Conservation (phyloP, 2,113 vertebrate genomes). For the Pantherophis guttatus region DNA sequence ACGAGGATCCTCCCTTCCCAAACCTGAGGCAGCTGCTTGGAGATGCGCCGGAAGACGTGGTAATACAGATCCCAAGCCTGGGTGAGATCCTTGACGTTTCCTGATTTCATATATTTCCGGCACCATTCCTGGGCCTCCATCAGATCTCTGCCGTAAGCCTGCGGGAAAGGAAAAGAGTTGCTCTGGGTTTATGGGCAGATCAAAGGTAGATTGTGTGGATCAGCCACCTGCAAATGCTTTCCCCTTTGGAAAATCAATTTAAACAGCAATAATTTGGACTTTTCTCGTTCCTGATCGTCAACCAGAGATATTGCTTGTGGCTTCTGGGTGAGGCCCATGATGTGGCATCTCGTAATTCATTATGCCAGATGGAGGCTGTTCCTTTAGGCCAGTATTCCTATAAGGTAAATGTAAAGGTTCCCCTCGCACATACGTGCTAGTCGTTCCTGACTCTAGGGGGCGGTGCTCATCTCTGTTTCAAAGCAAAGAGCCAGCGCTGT, state of each 20-base stretch:
- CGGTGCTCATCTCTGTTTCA: too few relatives aligned
- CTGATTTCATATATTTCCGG: slow-evolving; percentile 97
- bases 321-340: background rate
- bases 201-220: background rate
- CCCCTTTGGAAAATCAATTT: background rate
- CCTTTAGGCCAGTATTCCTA: background rate
- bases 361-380: background rate
- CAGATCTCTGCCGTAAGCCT: slow-evolving; percentile 96
- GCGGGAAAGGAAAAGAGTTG: background rate
- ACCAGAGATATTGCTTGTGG: background rate
- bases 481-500: too few relatives aligned
- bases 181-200: background rate
- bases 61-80: slow-evolving; percentile 99
- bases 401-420: too few relatives aligned
- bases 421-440: too few relatives aligned
- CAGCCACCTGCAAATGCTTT: background rate
- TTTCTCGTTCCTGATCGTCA: background rate
- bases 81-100: slow-evolving; percentile 96
- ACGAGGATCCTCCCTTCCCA: background rate
- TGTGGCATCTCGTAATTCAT: background rate
- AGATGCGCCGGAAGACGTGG: slow-evolving; percentile 95
- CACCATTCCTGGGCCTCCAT: slow-evolving; percentile 99
- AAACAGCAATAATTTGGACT: background rate
- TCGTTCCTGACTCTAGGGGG: too few relatives aligned
- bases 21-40: slow-evolving; percentile 98